Base-by-base conservation (phyloP, 2,113 vertebrate genomes). In the Acrocephalus kingi region DNA sequence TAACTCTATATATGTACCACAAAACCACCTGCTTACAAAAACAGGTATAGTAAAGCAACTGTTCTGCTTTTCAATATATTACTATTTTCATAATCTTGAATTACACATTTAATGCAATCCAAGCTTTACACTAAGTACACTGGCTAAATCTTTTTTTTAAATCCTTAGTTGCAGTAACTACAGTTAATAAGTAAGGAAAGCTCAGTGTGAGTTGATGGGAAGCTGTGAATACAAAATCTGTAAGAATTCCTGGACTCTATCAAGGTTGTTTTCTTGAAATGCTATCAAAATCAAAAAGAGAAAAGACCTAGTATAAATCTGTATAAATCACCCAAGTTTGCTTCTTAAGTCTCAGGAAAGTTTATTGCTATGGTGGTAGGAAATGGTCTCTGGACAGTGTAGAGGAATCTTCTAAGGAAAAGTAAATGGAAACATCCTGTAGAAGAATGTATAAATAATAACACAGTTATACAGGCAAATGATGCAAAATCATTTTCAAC, bases 21-120 rank as follows among this genome's bases (percentile, higher is more conserved):
- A 92, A 87, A 72, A 77, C 25, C 54, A 89, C 23, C 67, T 86
- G 58, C 31, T 91, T 93, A 79, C 84, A 89, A 80, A 85, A 97
- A 43, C 25, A 59, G 64, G 49, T 46, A 88, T 24, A 83, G 74
- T 43, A 75, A 94, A 89, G 39, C 6, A 80, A 64, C 15, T 81
- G 14, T 31, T 59, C 33, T 83, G n/a, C 27, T 51, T 79, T 90
- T 61, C 49, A 56, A 37, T 78, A 15, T n/a, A 54, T 51, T 30
- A 52, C 55, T 66, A 91, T 86, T 64, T 61, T 58, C 63, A 86
- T 69, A 9, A 41, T 45, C 51, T 64, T 79, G 68, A 90, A 43
- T 49, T 69, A 49, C 49, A 78, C 5, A 46, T 27, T 56, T 31
- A 78, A 79, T 59, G 49, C 62, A 35, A 82, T 43, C 59, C 25